Evolutionary conservation across 2,888 invertebrate genomes (phyloP).

Genomic region (Nephrotoma appendiculata): DNA sequence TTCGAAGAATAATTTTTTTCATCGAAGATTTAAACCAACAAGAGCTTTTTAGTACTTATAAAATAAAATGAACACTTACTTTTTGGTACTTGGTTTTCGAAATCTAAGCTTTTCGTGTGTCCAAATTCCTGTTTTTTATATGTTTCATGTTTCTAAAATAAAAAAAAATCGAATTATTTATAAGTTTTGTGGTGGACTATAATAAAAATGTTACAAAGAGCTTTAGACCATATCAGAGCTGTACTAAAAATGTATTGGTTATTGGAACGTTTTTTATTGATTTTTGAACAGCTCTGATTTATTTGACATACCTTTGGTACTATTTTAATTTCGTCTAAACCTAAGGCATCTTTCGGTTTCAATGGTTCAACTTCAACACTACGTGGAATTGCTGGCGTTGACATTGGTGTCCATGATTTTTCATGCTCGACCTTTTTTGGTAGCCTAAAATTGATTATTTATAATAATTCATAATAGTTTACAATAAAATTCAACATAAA

Average conservation of each 20-base stretch:
- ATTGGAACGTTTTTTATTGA: not conserved
- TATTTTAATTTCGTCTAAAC: slow-evolving; percentile 20
- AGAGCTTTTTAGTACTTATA: not conserved
- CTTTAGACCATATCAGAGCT: not conserved
- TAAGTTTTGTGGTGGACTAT: not conserved
- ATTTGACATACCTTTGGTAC: slow-evolving; percentile 18
- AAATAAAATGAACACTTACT: slow-evolving; percentile 15
- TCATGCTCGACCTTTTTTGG: slow-evolving; percentile 17
- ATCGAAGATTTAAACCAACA: not conserved
- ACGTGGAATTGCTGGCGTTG: slow-evolving; percentile 19
- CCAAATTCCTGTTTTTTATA: slow-evolving; percentile 21
- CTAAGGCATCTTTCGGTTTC: slow-evolving; percentile 21
- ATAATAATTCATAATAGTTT: not conserved
- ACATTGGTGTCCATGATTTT: slow-evolving; percentile 20
- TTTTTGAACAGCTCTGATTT: not conserved
- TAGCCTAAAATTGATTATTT: not conserved
- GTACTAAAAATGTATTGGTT: not conserved
- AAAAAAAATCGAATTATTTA: not conserved
- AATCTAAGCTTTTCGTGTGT: slow-evolving; percentile 23
- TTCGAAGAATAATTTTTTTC: not conserved
- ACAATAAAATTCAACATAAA: not conserved
- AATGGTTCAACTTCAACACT: slow-evolving; percentile 19
- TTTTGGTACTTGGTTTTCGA: slow-evolving; percentile 20
- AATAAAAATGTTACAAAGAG: not conserved
- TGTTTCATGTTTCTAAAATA: slow-evolving; percentile 16